Conservation (phyloP, 2,888 invertebrate genomes). For the Apodemia mormo region DNA sequence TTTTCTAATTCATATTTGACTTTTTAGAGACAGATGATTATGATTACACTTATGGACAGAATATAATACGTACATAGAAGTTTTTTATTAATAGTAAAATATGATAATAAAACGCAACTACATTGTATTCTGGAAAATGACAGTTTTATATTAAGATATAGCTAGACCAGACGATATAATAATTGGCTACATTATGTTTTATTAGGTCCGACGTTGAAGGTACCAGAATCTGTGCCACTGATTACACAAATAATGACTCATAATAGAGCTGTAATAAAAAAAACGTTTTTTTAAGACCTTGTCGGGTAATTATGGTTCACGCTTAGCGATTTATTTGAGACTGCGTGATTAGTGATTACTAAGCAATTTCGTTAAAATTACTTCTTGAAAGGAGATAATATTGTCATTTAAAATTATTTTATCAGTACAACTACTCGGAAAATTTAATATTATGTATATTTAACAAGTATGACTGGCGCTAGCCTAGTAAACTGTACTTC, state of each 20-base stretch:
- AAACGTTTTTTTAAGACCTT: conserved; percentile 11
- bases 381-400: background rate
- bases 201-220: conserved; percentile 3
- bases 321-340: conserved; percentile 6
- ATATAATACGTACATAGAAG: too few species aligned
- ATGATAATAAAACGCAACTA: background rate
- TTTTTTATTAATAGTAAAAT: too few species aligned
- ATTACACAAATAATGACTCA: conserved; percentile 19
- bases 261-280: conserved; percentile 12
- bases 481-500: too few species aligned
- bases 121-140: background rate
- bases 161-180: background rate
- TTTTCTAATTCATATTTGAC: too few species aligned
- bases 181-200: conserved; percentile 1
- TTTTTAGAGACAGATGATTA: too few species aligned
- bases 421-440: too few species aligned
- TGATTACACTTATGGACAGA: too few species aligned
- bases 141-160: background rate
- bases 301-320: conserved; percentile 3
- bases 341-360: conserved; percentile 2
- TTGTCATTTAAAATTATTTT: background rate
- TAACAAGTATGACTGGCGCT: too few species aligned
- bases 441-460: too few species aligned
- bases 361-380: conserved; percentile 5
- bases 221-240: conserved; percentile 7